A percentile compares a stretch with the other conserved stretches of the same genome.
Conservation (phyloP, 2,888 invertebrate genomes). For the Anagyrus pseudococci region DNA sequence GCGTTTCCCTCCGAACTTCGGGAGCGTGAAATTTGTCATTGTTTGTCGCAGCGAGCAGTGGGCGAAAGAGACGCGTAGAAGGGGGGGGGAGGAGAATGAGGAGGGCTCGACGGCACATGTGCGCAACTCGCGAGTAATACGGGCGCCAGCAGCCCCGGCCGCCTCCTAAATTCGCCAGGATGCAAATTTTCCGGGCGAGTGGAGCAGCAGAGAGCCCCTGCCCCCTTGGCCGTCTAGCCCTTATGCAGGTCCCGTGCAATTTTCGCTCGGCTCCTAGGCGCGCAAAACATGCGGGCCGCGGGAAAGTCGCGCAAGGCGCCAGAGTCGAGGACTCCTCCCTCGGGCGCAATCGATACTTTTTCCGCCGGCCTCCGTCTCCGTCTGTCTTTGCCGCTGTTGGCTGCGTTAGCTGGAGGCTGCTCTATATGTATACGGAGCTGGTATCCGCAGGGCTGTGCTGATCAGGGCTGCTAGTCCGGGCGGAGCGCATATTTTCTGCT, state of each 20-base stretch:
- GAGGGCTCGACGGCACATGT: slow-evolving; percentile 4
- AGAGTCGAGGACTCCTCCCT: too few species aligned
- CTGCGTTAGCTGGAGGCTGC: too few species aligned
- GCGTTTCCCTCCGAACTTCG: slow-evolving; percentile 1
- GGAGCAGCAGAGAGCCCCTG: slow-evolving; percentile 22
- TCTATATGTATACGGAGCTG: too few species aligned
- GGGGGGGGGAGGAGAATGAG: slow-evolving; percentile 2
- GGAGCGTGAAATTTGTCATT: slow-evolving; percentile 31
- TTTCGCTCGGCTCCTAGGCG: not conserved
- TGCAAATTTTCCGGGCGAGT: slow-evolving; percentile 48
- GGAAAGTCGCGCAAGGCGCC: slow-evolving; percentile 20
- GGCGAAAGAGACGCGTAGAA: too few species aligned
- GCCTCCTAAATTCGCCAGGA: too few species aligned
- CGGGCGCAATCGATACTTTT: slow-evolving; percentile 32
- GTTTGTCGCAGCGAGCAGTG: too few species aligned
- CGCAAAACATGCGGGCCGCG: slow-evolving; percentile 25
- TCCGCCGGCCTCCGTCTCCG: not conserved
- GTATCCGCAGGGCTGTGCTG: not conserved
- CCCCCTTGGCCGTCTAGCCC: not conserved
- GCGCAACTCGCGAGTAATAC: slow-evolving; percentile 17
- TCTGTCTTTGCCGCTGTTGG: too few species aligned
- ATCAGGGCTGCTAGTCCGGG: not conserved
- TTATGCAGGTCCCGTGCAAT: too few species aligned
- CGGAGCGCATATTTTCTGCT: slow-evolving; percentile 33
- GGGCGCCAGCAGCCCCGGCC: slow-evolving; percentile 2